These are phyloP conservation scores for Protodeltote pygarga DNA, from an alignment of 2,888 invertebrate genomes.

Conservation along the genomic window DNA sequence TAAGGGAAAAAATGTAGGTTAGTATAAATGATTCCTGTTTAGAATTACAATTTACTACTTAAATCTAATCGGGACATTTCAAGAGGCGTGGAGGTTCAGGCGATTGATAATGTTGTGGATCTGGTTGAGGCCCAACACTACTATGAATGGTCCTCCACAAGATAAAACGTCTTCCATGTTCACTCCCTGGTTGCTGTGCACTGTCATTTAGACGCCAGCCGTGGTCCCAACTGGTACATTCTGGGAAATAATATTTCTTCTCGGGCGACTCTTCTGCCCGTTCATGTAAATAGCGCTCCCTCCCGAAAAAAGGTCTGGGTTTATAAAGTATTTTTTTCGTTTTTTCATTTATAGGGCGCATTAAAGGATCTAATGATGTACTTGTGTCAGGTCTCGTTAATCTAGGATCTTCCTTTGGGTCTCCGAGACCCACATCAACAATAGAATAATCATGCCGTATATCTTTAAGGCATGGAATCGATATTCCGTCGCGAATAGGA, in stretches of 20 bases:
- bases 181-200: slow-evolving; percentile 40
- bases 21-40: no score
- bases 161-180: slow-evolving; percentile 59
- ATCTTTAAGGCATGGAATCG: slow-evolving; percentile 55
- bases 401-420: slow-evolving; percentile 59
- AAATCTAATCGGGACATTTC: no score
- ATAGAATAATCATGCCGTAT: slow-evolving; percentile 60
- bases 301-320: slow-evolving; percentile 58
- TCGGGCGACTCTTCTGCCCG: slow-evolving; percentile 57
- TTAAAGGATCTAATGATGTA: slow-evolving; percentile 56
- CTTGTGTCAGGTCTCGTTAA: slow-evolving; percentile 56
- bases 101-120: slow-evolving; percentile 60
- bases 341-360: slow-evolving; percentile 63
- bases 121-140: slow-evolving; percentile 63
- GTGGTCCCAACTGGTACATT: slow-evolving; percentile 58
- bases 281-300: slow-evolving; percentile 53
- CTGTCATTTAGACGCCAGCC: slow-evolving; percentile 67
- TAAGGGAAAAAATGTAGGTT: no score
- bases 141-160: slow-evolving; percentile 54
- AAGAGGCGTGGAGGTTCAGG: slow-evolving; percentile 46
- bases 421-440: slow-evolving; percentile 59
- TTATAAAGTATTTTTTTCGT: slow-evolving; percentile 55
- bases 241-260: slow-evolving; percentile 63
- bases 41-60: no score
- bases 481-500: slow-evolving; percentile 55